A percentile compares a stretch with the other conserved stretches of the same genome.
Evolutionary conservation across 2,113 vertebrate genomes (phyloP).

Genomic region (Lepisosteus oculatus): DNA sequence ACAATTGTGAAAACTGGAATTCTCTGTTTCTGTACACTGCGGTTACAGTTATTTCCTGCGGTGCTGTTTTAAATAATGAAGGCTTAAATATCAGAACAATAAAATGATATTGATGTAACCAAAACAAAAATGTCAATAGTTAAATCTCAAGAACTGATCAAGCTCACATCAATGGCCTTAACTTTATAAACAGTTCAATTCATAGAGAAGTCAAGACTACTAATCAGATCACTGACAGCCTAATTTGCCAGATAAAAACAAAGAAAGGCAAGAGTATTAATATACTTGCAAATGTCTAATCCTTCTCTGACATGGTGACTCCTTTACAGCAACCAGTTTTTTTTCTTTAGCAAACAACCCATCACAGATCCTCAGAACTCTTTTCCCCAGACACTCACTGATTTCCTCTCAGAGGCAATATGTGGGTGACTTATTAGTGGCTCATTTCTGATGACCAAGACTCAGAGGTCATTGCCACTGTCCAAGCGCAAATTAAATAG

Average conservation of each 20-base stretch:
- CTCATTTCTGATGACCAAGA: not conserved
- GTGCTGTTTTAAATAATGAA: no score
- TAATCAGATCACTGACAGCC: slow-evolving; percentile 70
- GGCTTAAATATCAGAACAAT: no score
- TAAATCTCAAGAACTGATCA: no score
- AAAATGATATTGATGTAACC: no score
- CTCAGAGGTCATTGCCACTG: not conserved
- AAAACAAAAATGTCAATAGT: no score
- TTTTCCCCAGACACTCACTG: slow-evolving; percentile 21
- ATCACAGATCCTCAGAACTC: slow-evolving; percentile 31
- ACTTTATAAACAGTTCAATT: slow-evolving; percentile 61
- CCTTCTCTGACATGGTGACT: slow-evolving; percentile 39
- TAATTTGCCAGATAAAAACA: slow-evolving; percentile 56
- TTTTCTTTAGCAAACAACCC: slow-evolving; percentile 19
- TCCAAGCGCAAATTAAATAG: slow-evolving; percentile 1
- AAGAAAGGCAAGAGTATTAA: slow-evolving; percentile 55
- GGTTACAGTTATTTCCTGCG: no score
- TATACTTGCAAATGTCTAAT: slow-evolving; percentile 36
- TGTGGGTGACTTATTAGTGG: slow-evolving; percentile 18
- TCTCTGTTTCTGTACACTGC: no score
- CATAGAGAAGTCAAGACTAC: slow-evolving; percentile 58
- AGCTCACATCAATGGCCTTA: no score
- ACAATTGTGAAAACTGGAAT: no score
- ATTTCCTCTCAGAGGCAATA: slow-evolving; percentile 27
- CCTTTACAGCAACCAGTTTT: slow-evolving; percentile 37